Percentiles rank a stretch among this genome's conserved stretches.
Conservation (phyloP, 2,113 vertebrate species). For the Ia io region DNA sequence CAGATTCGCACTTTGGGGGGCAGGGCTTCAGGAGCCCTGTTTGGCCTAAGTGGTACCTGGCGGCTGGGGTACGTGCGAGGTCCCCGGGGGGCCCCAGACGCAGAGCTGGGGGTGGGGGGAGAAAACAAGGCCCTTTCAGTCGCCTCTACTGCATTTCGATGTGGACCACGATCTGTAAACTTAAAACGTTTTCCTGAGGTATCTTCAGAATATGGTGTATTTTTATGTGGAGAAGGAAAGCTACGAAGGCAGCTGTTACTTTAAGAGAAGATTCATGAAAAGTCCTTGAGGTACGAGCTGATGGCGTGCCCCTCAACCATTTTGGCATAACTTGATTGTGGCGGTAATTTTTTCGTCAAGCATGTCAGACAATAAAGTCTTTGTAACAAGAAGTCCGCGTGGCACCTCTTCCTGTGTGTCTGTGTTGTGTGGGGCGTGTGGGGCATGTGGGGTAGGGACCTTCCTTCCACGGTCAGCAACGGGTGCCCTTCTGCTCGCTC, state of each 20-base stretch:
- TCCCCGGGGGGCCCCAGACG: constrained; percentile 42
- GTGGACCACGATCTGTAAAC: constrained; percentile 76
- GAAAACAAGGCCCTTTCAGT: constrained; percentile 42
- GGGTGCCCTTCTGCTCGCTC: neutral
- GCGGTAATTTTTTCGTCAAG: constrained; percentile 86
- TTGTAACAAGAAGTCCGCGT: constrained; percentile 49
- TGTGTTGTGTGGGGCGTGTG: neutral
- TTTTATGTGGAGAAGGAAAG: constrained; percentile 82
- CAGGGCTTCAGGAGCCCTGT: accelerated
- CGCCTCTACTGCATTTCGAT: constrained; percentile 71
- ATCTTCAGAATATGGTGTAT: constrained; percentile 84
- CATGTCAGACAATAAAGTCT: constrained; percentile 87
- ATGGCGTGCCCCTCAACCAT: constrained; percentile 75
- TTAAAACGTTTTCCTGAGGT: constrained; percentile 79
- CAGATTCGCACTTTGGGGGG: accelerated
- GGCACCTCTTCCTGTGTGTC: neutral
- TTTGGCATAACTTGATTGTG: constrained; percentile 82
- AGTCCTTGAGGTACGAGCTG: constrained; percentile 76
- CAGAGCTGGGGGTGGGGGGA: neutral
- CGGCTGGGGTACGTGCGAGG: constrained; percentile 49
- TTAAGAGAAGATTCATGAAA: constrained; percentile 76
- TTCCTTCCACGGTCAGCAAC: accelerated
- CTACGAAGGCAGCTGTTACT: constrained; percentile 79
- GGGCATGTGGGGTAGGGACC: neutral
- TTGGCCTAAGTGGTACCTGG: constrained; percentile 19